These are phyloP conservation scores for Gryllus bimaculatus DNA, from an alignment of 1,140 invertebrate genomes.

Conservation along the genomic window DNA sequence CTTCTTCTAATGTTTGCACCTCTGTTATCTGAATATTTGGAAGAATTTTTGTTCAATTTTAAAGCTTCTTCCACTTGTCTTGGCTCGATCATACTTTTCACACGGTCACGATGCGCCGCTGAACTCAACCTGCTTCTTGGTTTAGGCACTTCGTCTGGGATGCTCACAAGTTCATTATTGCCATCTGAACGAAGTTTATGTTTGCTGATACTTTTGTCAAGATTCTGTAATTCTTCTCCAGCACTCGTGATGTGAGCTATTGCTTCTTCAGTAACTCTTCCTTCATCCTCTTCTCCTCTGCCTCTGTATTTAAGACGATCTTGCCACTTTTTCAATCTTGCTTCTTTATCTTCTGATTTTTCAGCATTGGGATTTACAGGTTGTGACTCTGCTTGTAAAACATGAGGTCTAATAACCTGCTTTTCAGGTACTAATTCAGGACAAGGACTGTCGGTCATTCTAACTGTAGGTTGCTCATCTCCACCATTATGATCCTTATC, in stretches of 20 bases:
- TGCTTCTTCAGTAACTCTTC: constrained; percentile 28
- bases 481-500: constrained; percentile 39
- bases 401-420: constrained; percentile 40
- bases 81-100: constrained; percentile 42
- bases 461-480: constrained; percentile 14
- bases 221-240: constrained; percentile 36
- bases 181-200: constrained; percentile 25
- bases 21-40: not conserved
- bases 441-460: constrained; percentile 32
- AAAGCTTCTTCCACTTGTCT: constrained; percentile 31
- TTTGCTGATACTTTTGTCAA: constrained; percentile 20
- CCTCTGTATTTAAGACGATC: constrained; percentile 44
- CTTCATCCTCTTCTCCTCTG: constrained; percentile 27
- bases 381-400: constrained; percentile 35
- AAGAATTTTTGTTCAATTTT: constrained; percentile 20
- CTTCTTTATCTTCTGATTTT: constrained; percentile 46
- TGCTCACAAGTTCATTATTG: constrained; percentile 24
- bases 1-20: not conserved
- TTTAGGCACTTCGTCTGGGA: not conserved
- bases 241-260: constrained; percentile 35
- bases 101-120: constrained; percentile 28
- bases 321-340: constrained; percentile 51
- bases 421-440: constrained; percentile 42
- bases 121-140: not conserved
- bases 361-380: constrained; percentile 25